Percentiles rank a stretch among this genome's conserved stretches.
Evolutionary conservation across 1,140 invertebrate genomes (phyloP).

Genomic region (Leptinotarsa undecemlineata): DNA sequence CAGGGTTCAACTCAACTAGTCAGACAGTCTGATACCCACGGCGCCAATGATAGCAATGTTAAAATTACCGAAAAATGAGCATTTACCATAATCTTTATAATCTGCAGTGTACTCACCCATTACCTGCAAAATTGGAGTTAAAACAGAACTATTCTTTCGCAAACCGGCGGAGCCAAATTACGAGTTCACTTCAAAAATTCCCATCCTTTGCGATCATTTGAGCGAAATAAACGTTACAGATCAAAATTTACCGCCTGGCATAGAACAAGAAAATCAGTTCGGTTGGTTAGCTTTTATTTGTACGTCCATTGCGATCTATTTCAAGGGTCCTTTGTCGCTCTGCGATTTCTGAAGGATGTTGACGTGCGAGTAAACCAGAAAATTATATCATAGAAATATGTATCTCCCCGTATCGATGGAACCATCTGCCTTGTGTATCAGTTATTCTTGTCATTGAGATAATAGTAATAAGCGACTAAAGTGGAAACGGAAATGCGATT

Average conservation of each 20-base stretch:
- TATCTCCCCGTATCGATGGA: neutral
- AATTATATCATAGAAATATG: slow-evolving; percentile 23
- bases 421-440: slow-evolving; percentile 19
- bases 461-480: slow-evolving; percentile 13
- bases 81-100: slow-evolving; percentile 25
- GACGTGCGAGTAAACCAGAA: slow-evolving; percentile 19
- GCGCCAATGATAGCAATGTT: slow-evolving; percentile 12
- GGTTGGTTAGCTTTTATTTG: slow-evolving; percentile 23
- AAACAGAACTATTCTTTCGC: slow-evolving; percentile 12
- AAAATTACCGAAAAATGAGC: slow-evolving; percentile 24
- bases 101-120: slow-evolving; percentile 22
- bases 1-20: neutral
- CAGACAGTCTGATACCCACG: slow-evolving; percentile 21
- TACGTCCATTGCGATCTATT: neutral
- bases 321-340: neutral
- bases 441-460: slow-evolving; percentile 22
- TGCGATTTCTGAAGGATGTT: slow-evolving; percentile 18
- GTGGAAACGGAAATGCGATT: slow-evolving; percentile 25
- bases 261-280: slow-evolving; percentile 27
- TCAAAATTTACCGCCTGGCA: slow-evolving; percentile 15
- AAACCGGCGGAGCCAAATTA: neutral
- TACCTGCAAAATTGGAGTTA: slow-evolving; percentile 20
- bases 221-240: slow-evolving; percentile 24
- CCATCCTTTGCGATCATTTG: slow-evolving; percentile 13
- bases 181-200: slow-evolving; percentile 12